phyloP scores from a whole-genome alignment of 2,113 vertebrate genomes.

The Phalacrocorax pelagicus region DNA sequence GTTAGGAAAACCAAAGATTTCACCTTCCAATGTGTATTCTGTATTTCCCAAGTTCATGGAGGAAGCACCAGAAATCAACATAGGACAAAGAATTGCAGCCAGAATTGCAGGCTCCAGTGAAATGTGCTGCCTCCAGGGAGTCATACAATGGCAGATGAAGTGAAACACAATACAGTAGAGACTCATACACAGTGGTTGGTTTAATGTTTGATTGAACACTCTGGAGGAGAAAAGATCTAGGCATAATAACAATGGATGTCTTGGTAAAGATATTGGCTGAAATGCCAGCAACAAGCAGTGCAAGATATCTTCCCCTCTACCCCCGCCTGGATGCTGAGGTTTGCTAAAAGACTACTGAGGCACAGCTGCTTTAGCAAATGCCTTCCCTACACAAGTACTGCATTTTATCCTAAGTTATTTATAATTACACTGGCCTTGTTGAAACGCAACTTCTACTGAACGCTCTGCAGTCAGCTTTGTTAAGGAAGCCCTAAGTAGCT shows the following conservation, averaged over 20 bases:
- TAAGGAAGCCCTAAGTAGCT: not conserved
- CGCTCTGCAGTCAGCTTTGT: not conserved
- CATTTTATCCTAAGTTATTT: not conserved
- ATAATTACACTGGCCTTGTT: not conserved
- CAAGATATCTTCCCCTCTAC: not conserved
- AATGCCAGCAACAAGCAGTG: not conserved
- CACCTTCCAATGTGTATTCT: not conserved
- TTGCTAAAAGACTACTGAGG: not conserved
- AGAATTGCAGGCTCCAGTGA: not conserved
- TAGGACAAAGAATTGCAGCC: not conserved
- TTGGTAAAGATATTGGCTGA: not conserved
- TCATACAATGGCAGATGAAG: not conserved
- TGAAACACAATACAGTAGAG: not conserved
- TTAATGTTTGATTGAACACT: not conserved
- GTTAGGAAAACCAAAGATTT: not conserved
- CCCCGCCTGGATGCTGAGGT: not conserved
- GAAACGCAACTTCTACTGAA: not conserved
- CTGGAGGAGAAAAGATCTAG: not conserved
- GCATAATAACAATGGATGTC: not conserved
- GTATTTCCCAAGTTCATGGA: not conserved
- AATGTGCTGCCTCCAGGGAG: not conserved
- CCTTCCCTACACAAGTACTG: not conserved
- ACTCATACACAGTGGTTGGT: not conserved
- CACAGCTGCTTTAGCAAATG: not conserved
- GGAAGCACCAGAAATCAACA: not conserved